Conservation (phyloP, 2,888 invertebrate genomes). For the Heliconius hortense region DNA sequence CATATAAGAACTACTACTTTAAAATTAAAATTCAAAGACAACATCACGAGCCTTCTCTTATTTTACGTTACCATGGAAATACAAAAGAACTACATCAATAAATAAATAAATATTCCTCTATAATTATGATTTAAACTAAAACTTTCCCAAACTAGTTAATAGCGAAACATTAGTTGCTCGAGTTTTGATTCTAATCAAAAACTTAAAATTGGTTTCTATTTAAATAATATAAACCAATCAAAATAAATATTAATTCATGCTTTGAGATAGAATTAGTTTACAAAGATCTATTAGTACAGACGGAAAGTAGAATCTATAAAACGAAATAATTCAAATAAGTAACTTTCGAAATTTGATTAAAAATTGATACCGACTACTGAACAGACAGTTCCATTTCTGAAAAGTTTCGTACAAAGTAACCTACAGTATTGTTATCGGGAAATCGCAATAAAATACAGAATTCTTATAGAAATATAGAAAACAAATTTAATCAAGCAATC, state of each 20-base stretch:
- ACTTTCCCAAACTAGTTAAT: constrained; percentile 9
- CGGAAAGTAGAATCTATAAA: background rate
- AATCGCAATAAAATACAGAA: constrained; percentile 18
- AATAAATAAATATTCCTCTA: background rate
- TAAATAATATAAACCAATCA: constrained; percentile 1
- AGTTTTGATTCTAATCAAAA: constrained; percentile 5
- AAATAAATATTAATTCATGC: constrained; percentile 5
- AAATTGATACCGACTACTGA: background rate
- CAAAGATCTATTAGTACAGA: background rate
- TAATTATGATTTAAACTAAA: constrained; percentile 8
- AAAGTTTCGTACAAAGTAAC: constrained; percentile 7
- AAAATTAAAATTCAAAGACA: background rate
- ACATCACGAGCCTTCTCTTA: background rate
- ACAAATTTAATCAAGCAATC: constrained; percentile 21
- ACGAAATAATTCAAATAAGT: background rate
- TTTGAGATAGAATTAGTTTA: background rate
- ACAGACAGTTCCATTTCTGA: constrained; percentile 9
- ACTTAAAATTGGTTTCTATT: background rate
- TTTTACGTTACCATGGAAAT: background rate
- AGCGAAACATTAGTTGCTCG: constrained; percentile 7
- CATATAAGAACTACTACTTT: background rate
- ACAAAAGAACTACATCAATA: background rate
- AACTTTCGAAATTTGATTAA: constrained; percentile 10
- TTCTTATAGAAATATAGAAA: constrained; percentile 19
- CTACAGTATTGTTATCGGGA: constrained; percentile 11